These are phyloP conservation scores for Heteractis magnifica DNA, from an alignment of 92 coral and sea anemone genomes.

Conservation along the genomic window DNA sequence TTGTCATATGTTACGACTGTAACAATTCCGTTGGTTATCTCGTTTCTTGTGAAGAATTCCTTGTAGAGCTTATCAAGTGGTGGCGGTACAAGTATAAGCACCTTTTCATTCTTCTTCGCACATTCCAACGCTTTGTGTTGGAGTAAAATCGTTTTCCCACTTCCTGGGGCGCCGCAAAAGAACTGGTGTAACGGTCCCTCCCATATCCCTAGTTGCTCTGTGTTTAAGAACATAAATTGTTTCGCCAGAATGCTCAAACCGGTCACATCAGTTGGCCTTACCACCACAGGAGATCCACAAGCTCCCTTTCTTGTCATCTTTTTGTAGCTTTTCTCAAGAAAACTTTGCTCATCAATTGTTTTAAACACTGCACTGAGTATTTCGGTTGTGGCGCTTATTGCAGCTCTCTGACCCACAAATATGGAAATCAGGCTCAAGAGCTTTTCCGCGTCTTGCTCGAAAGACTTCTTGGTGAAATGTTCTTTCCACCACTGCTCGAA, in stretches of 20 bases:
- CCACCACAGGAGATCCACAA: conserved; percentile 10
- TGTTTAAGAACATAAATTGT: conserved; percentile 37
- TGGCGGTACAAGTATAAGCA: conserved; percentile 27
- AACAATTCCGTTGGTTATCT: conserved; percentile 11
- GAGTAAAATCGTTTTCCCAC: conserved; percentile 47
- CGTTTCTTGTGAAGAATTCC: conserved; percentile 36
- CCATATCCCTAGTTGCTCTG: conserved; percentile 36
- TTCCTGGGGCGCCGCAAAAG: conserved; percentile 45
- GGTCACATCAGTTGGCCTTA: conserved; percentile 20
- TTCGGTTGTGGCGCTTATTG: conserved; percentile 34
- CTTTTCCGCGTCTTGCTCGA: background rate
- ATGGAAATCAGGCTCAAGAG: conserved; percentile 12
- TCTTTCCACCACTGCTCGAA: conserved; percentile 28
- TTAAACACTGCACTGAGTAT: conserved; percentile 29
- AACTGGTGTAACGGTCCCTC: conserved; percentile 31
- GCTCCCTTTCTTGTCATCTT: conserved; percentile 24
- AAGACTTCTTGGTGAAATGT: conserved; percentile 14
- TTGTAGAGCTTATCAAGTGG: conserved; percentile 49
- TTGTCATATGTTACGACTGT: conserved; percentile 15
- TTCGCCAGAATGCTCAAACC: conserved; percentile 37
- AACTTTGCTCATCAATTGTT: conserved; percentile 42
- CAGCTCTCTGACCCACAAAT: conserved; percentile 25
- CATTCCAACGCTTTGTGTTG: conserved; percentile 43
- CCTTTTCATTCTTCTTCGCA: conserved; percentile 35
- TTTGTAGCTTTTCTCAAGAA: conserved; percentile 22